phyloP scores from a whole-genome alignment of 2,113 vertebrate species.

The Oxygymnocypris stewartii region DNA sequence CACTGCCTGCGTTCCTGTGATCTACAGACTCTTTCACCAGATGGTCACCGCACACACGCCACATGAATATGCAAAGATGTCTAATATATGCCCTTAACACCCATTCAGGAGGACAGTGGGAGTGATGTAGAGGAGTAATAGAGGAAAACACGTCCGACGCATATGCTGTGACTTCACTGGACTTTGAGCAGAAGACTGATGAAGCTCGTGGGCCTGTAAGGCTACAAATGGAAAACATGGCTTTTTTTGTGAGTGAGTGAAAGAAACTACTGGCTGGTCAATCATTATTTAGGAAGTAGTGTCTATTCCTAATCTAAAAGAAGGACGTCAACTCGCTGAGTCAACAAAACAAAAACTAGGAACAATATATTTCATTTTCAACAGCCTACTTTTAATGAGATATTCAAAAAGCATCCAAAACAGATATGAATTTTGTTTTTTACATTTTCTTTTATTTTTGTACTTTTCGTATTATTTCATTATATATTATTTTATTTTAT shows the following conservation, averaged over 20 bases:
- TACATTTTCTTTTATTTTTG: no score
- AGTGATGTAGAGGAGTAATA: slow-evolving; percentile 5
- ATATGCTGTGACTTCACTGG: neutral
- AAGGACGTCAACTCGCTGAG: no score
- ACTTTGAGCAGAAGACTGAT: neutral
- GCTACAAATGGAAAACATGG: no score
- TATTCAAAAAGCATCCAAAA: no score
- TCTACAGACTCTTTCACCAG: slow-evolving; percentile 50
- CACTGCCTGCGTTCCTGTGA: slow-evolving; percentile 31
- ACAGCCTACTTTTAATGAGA: neutral
- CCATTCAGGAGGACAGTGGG: slow-evolving; percentile 35
- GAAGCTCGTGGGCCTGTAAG: neutral
- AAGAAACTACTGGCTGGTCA: neutral
- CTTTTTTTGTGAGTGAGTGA: neutral
- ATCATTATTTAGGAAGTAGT: neutral
- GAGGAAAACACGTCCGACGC: neutral
- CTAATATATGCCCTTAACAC: slow-evolving; percentile 23
- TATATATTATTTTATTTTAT: no score
- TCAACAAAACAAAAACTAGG: neutral
- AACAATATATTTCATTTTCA: neutral
- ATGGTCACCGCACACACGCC: slow-evolving; percentile 48
- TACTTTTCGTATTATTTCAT: no score
- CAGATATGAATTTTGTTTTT: no score
- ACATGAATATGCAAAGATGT: slow-evolving; percentile 52
- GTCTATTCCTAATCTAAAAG: neutral